Evolutionary conservation across 2,888 invertebrate genomes (phyloP), one percentile per base, ranked within the genome.

Genomic region (Thymelicus acteon): DNA sequence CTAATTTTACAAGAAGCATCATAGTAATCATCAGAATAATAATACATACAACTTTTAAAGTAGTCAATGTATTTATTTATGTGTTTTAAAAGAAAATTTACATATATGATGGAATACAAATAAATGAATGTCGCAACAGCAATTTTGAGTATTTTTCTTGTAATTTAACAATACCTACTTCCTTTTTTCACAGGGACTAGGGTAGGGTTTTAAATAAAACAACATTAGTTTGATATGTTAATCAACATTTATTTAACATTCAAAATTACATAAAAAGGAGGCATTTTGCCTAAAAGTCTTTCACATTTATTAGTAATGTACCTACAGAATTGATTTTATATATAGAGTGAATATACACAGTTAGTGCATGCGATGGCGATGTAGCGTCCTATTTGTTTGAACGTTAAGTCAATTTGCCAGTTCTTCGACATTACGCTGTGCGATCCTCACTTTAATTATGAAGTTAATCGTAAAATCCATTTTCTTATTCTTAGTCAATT

Each of bases 191-290:
- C 39, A 60, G 40, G 8, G 19, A n/a, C 12, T 24, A 31, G 10
- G 57, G 57, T 31, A 57, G 31, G 31, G 19, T 15, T 52, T 52
- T 1, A 80, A 91, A 88, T 88, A 76, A 91, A 91, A 91, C 83
- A 79, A 73, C 57, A 73, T n/a, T 75, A 72, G 79, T 61, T 85
- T 87, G 89, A 91, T 91, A 91, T 92, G 90, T 90, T 90, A 88
- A 81, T 88, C 87, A 92, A 93, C 92, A 92, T 91, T 92, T 92
- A 92, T 91, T 90, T 91, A 93, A 93, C 92, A 92, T 92, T 92
- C 90, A 93, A 92, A 91, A 93, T 92, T 88, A 91, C 91, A 92
- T 92, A 93, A 91, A 93, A 92, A 93, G 91, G 84, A 91, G 93
- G 92, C 93, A 80, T 89, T 85, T 76, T 85, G 90, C 91, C 92